Evolutionary conservation across 2,797 vertebrate genomes (phyloP), one percentile per base, ranked within the genome.

Genomic region (Potorous gilbertii): DNA sequence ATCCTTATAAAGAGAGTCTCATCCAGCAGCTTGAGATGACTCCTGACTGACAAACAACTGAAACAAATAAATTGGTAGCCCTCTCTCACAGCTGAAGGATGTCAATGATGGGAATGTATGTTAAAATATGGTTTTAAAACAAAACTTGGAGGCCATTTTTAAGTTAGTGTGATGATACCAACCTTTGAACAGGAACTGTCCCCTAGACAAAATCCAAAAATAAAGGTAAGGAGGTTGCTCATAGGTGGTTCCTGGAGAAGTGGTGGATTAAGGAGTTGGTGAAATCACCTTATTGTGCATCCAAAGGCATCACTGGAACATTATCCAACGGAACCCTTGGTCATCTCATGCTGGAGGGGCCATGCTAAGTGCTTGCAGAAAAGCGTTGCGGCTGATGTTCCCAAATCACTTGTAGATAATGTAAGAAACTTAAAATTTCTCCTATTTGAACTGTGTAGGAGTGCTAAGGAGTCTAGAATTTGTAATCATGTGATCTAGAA

Each of bases 41-140:
- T 95, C 91, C 93, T 97, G 93, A 54, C 90, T 94, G 94, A 92
- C 46, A 92, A 96, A 91, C 34, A 90, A 93, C 4, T 95, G 59
- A 46, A 46, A 46, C 55, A 91, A 91, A 90, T 95, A 92, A 91
- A 91, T 94, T 21, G 92, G 34, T 90, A 92, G n/a, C 50, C 55
- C 93, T 55, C 91, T 92, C 81, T 90, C 52, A 27, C 14, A 52
- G 90, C 57, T 13, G 89, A 89, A 94, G 87, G 91, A 95, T 81
- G 46, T 55, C 18, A 34, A 29, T 91, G 31, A 91, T 8, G 90
- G 95, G 92, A 94, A 56, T 54, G 90, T 92, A 55, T 12, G 46
- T 52, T 96, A 57, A 96, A 94, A 90, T 90, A 62, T 92, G 46
- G 31, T 59, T 90, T 97, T 92, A 93, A 87, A 50, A 46, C 21